Evolutionary conservation across 2,113 vertebrate species (phyloP).

Genomic region (Sakesphorus luctuosus): DNA sequence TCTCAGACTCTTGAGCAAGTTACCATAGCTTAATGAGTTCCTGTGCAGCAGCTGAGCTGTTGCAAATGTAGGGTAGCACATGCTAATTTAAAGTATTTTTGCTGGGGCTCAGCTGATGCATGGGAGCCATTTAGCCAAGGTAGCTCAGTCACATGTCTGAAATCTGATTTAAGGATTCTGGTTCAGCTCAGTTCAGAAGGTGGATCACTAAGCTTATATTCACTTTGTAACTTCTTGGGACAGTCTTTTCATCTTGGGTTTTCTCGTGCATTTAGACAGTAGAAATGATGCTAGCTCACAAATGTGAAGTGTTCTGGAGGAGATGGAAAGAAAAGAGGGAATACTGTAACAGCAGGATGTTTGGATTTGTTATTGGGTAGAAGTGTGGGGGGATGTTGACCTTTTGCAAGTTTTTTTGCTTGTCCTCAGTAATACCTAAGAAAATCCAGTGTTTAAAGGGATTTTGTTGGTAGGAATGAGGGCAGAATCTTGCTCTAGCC

Average conservation of each 20-base stretch:
- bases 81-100: constrained; percentile 15
- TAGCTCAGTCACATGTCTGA: neutral
- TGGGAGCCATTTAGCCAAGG: constrained; percentile 12
- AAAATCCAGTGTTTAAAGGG: neutral
- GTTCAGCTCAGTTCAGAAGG: neutral
- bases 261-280: neutral
- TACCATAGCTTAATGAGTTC: constrained; percentile 60
- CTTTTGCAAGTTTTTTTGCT: neutral
- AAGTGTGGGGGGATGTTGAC: neutral
- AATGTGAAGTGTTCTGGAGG: neutral
- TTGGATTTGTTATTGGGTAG: neutral
- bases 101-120: constrained; percentile 46
- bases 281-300: neutral
- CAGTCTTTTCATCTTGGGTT: neutral
- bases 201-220: neutral
- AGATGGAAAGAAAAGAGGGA: neutral
- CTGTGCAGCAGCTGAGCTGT: constrained; percentile 52
- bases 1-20: constrained; percentile 49
- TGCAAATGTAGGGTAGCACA: constrained; percentile 46
- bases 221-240: neutral
- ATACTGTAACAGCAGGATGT: neutral
- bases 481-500: neutral
- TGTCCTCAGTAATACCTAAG: neutral
- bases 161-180: neutral
- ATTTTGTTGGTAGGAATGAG: neutral